phyloP scores from a whole-genome alignment of 1,140 invertebrate species.

The Geopemphigus sp. region DNA sequence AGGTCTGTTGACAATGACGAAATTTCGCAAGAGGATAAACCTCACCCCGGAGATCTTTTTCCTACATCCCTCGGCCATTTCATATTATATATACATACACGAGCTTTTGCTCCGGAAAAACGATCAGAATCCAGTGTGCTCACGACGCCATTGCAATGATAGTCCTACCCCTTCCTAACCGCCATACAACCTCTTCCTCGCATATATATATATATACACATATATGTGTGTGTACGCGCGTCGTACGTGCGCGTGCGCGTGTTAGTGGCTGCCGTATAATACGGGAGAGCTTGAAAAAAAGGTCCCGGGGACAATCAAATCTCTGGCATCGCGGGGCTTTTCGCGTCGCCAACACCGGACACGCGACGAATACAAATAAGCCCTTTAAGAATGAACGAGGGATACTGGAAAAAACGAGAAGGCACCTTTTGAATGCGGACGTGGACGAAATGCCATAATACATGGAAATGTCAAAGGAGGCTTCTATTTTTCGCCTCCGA shows the following conservation, averaged over 20 bases:
- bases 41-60: slow-evolving; percentile 29
- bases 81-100: slow-evolving; percentile 19
- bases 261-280: slow-evolving; percentile 7
- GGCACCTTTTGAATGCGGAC: slow-evolving; percentile 39
- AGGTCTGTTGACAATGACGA: slow-evolving; percentile 41
- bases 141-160: slow-evolving; percentile 33
- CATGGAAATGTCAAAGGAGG: slow-evolving; percentile 38
- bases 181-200: not conserved
- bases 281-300: slow-evolving; percentile 23
- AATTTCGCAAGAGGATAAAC: slow-evolving; percentile 29
- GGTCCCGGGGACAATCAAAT: slow-evolving; percentile 41
- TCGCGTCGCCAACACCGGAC: slow-evolving; percentile 32
- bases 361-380: slow-evolving; percentile 49
- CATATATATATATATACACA: slow-evolving; percentile 33
- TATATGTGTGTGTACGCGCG: too few relatives aligned
- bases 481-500: slow-evolving; percentile 4
- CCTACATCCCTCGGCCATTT: not conserved
- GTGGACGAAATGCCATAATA: slow-evolving; percentile 37
- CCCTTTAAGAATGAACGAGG: slow-evolving; percentile 10
- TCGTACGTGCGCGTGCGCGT: not conserved
- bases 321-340: slow-evolving; percentile 42
- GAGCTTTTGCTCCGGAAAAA: slow-evolving; percentile 43
- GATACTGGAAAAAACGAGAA: slow-evolving; percentile 3
- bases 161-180: not conserved
- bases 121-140: slow-evolving; percentile 41